A percentile compares a stretch with the other conserved stretches of the same genome.
These are phyloP conservation scores for Polyploca ridens DNA, from an alignment of 2,888 invertebrate species.

Conservation along the genomic window DNA sequence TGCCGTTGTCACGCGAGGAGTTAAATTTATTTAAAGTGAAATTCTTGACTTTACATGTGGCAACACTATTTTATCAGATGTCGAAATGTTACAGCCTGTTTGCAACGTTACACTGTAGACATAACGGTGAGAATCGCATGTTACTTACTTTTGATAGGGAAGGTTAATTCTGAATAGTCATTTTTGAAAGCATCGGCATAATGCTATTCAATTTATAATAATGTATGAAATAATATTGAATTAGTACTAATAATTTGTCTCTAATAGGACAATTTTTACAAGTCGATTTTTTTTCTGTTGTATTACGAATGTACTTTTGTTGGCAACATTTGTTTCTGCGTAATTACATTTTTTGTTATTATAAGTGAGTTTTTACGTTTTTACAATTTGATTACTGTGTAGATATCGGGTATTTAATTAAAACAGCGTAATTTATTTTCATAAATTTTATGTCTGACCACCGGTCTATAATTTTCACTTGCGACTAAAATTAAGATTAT, in stretches of 20 bases:
- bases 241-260: conserved; percentile 4
- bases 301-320: neutral
- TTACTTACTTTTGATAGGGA: neutral
- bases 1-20: conserved; percentile 48
- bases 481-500: neutral
- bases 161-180: neutral
- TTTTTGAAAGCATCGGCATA: neutral
- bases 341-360: neutral
- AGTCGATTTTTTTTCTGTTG: neutral
- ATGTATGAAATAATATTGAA: neutral
- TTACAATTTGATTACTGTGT: neutral
- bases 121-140: neutral
- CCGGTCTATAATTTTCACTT: neutral
- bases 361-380: neutral
- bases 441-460: neutral
- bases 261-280: neutral
- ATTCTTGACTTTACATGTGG: conserved; percentile 27
- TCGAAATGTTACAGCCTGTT: neutral
- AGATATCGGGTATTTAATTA: neutral
- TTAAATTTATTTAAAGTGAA: conserved; percentile 41
- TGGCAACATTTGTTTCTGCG: neutral
- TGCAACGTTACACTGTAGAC: neutral
- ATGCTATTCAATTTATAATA: neutral
- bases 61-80: conserved; percentile 22
- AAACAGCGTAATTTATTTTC: neutral